Base-by-base conservation (phyloP, 1,140 invertebrate genomes). In the Drosophila kikkawai region DNA sequence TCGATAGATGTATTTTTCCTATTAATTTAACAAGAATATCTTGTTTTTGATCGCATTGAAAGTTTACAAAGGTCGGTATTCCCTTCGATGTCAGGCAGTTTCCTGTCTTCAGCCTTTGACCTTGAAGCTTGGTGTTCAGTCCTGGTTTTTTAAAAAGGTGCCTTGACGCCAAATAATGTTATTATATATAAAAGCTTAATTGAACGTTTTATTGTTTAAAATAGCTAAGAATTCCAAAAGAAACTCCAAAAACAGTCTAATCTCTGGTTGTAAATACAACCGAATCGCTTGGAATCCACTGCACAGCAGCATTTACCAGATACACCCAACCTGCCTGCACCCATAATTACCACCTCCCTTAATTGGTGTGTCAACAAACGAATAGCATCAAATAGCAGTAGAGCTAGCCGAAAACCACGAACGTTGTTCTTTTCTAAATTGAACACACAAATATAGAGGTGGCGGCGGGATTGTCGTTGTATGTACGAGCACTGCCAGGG, bases 391-490 rank as follows among this genome's bases (percentile, higher is more conserved):
- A 29, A 29, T 29, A 12, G 53, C 53, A 12, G 36, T 36, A 26
- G 19, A 26, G 15, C 47, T 47, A 34, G 34, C 42, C 26, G 13
- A 57, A 37, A 57, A 37, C 68, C 70, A 51, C 68, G 47, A 51
- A 73, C 51, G 32, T 71, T 63, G 37, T 78, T 57, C 57, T 57
- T 60, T 65, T 80, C 78, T 81, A 79, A 81, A 85, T 78, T 81
- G 78, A 81, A 78, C 67, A 26, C 41, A 65, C 74, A 59, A 60
- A 63, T 45, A 76, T 42, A 59, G 22, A 66, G 34, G 42, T n/a
- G 36, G 22, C 13, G 22, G 48, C 1, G 48, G 29, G 29, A 51
- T 51, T 9, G 41, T 56, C 15, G 34, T 17, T 15, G 34, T n/a
- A n/a, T n/a, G 53, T 50, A 34, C 34, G 61, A 42, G 32, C 22